Percentiles rank a stretch among this genome's conserved stretches.
phyloP scores from a whole-genome alignment of 2,888 invertebrate genomes.

The Labia minor region DNA sequence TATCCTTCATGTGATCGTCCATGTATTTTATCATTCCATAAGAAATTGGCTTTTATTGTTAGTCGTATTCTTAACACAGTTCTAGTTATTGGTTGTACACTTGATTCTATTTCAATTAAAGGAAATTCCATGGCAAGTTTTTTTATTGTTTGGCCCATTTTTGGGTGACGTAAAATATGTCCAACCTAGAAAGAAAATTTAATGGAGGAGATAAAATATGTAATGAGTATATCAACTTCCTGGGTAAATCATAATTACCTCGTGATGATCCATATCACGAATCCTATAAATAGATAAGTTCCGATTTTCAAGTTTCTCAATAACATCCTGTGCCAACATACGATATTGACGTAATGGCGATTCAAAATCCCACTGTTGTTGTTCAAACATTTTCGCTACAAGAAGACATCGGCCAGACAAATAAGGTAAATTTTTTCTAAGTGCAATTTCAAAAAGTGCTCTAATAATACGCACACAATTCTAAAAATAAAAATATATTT shows the following conservation, averaged over 20 bases:
- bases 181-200: constrained; percentile 38
- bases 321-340: constrained; percentile 61
- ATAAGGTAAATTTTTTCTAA: constrained; percentile 80
- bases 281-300: constrained; percentile 65
- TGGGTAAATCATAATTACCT: constrained; percentile 53
- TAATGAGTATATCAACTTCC: not conserved
- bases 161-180: constrained; percentile 61
- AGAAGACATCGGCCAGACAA: constrained; percentile 75
- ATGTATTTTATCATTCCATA: constrained; percentile 85
- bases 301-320: constrained; percentile 66
- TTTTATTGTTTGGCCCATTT: constrained; percentile 63
- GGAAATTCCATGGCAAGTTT: constrained; percentile 81
- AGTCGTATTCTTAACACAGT: constrained; percentile 77
- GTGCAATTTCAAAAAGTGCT: constrained; percentile 86
- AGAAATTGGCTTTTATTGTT: constrained; percentile 58
- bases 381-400: constrained; percentile 87
- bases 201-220: not conserved
- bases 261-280: constrained; percentile 75
- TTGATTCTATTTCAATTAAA: constrained; percentile 65
- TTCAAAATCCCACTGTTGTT: constrained; percentile 78
- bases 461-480: constrained; percentile 84
- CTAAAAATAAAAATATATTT: constrained; percentile 41
- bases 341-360: constrained; percentile 79
- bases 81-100: constrained; percentile 89
- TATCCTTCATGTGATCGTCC: constrained; percentile 81